Evolutionary conservation across 2,113 vertebrate genomes (phyloP).

Genomic region (Larimichthys polyactis): DNA sequence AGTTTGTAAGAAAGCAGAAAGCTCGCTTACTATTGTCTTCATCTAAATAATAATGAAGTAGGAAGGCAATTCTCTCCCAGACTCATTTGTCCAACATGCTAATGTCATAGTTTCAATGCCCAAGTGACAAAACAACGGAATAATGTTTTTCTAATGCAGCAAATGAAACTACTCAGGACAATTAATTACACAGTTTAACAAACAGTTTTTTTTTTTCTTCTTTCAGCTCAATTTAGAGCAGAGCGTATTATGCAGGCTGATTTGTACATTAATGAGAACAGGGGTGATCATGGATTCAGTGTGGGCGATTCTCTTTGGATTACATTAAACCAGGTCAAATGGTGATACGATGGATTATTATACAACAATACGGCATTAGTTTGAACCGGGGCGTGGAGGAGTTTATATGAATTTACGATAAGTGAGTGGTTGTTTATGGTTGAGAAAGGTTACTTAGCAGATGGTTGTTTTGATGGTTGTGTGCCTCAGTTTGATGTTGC

Average conservation of each 20-base stretch:
- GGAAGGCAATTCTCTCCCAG: neutral
- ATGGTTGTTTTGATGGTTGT: constrained; percentile 51
- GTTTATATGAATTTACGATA: constrained; percentile 62
- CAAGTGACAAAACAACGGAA: neutral
- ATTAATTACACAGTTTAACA: constrained; percentile 43
- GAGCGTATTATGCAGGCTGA: constrained; percentile 47
- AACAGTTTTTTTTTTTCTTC: constrained; percentile 27
- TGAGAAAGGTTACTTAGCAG: constrained; percentile 64
- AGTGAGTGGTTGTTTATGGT: constrained; percentile 65
- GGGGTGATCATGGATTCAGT: constrained; percentile 60
- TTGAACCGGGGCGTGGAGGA: constrained; percentile 56
- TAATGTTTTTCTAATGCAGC: constrained; percentile 28
- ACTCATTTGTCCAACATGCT: neutral
- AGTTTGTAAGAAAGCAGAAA: neutral
- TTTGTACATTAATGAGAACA: constrained; percentile 68
- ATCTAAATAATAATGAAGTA: neutral
- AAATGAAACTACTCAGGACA: constrained; percentile 9
- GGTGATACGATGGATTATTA: constrained; percentile 69
- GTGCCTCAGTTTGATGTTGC: constrained; percentile 5
- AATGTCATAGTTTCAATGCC: constrained; percentile 8
- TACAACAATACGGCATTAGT: constrained; percentile 57
- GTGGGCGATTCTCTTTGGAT: constrained; percentile 70
- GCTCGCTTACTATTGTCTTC: neutral
- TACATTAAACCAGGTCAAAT: constrained; percentile 76
- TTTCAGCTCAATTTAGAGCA: constrained; percentile 36